Percentiles rank a stretch among this genome's conserved stretches.
phyloP scores from a whole-genome alignment of 2,888 invertebrate genomes.

The Calliopum simillimum region DNA sequence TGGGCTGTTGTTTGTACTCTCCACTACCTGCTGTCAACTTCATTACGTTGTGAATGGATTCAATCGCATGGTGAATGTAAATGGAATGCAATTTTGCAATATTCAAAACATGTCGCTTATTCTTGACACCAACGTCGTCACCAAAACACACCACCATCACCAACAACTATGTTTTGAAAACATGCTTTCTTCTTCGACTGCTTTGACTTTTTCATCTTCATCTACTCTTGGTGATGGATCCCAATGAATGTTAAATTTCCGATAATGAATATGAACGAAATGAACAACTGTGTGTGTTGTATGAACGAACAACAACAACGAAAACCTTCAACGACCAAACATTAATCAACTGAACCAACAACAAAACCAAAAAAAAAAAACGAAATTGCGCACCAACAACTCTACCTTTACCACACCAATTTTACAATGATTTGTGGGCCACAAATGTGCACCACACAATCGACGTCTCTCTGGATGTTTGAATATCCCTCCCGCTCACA shows the following conservation, averaged over 20 bases:
- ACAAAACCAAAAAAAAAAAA: not conserved
- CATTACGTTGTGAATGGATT: slow-evolving; percentile 10
- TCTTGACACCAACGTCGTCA: slow-evolving; percentile 1
- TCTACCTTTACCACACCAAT: slow-evolving; percentile 5
- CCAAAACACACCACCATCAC: not conserved
- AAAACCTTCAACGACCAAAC: slow-evolving; percentile 21
- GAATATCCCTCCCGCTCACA: no score
- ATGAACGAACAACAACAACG: not conserved
- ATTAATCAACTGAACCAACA: slow-evolving; percentile 36
- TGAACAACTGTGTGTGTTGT: slow-evolving; percentile 12
- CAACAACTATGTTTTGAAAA: not conserved
- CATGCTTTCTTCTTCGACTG: not conserved
- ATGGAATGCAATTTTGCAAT: slow-evolving; percentile 21
- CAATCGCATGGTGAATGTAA: not conserved
- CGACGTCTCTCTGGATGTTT: slow-evolving; percentile 14
- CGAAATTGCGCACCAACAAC: slow-evolving; percentile 12
- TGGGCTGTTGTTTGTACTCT: no score
- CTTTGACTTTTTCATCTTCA: not conserved
- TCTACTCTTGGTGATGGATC: not conserved
- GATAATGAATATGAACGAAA: slow-evolving; percentile 12
- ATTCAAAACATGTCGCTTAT: slow-evolving; percentile 20
- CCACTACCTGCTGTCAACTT: no score
- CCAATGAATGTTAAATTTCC: slow-evolving; percentile 7
- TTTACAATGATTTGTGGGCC: not conserved
- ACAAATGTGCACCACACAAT: not conserved